Base-by-base conservation (phyloP, 2,113 vertebrate species). In the Ochotona princeps region DNA sequence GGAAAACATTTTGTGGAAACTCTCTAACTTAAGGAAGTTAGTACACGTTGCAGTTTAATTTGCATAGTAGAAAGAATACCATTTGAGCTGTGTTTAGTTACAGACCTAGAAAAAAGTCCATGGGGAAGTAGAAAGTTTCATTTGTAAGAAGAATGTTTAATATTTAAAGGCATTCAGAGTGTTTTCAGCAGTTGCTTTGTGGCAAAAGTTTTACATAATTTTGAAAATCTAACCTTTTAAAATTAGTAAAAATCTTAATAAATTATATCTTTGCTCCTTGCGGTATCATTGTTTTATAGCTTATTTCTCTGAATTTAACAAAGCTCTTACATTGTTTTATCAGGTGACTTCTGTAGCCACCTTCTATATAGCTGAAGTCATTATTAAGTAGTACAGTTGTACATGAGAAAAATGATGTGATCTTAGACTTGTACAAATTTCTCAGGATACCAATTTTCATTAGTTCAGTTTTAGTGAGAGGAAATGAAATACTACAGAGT, bases 111-210 rank as follows among this genome's bases (percentile, higher is more conserved):
- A 44, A 61, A 96, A 81, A 66, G 28, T 61, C 91, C 13, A 74
- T 57, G 82, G 17, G 72, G 49, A 94, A 93, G 83, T 91, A 44
- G 81, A 91, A 44, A 85, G 86, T 96, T 94, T 95, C 89, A 89
- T 32, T 96, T 87, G 4, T 89, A 51, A 90, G 67, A 63, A 94
- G 90, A 78, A 21, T 51, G 30, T 54, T 87, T 86, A 81, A 47
- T 66, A 70, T 44, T 73, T 84, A 85, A 89, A 96, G 82, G 23
- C 23, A 20, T 85, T 85, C 32, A 49, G 20, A 44, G 0, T 86
- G 20, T 92, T 12, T 88, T 88, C 28, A 76, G 28, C 21, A 81
- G 26, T 91, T 92, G 60, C 8, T 8, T 70, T 79, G 28, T 30
- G 17, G 51, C 73, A 96, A 66, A 69, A 60, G 72, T 73, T 93